Evolutionary conservation across 2,888 invertebrate species (phyloP).

Genomic region (Polietes domitor): DNA sequence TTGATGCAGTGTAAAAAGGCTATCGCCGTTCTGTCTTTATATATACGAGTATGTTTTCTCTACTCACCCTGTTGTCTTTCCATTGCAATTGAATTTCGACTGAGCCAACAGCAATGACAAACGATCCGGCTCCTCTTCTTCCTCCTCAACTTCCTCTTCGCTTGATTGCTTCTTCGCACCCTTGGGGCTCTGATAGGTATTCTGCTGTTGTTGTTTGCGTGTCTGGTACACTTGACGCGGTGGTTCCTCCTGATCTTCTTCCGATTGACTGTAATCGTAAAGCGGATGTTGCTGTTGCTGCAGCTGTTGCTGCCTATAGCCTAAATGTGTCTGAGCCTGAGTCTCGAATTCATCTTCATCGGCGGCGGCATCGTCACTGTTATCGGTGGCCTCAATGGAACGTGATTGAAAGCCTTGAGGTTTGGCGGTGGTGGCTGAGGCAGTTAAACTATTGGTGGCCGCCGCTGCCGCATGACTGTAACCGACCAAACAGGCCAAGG

Average conservation of each 20-base stretch:
- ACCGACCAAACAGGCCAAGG: slow-evolving; percentile 74
- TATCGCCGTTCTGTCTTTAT: too few species aligned
- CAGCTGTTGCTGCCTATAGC: slow-evolving; percentile 72
- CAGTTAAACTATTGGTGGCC: slow-evolving; percentile 68
- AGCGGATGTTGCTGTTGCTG: slow-evolving; percentile 73
- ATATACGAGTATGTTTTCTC: too few species aligned
- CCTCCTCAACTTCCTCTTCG: slow-evolving; percentile 87
- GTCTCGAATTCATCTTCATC: slow-evolving; percentile 72
- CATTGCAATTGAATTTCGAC: slow-evolving; percentile 91
- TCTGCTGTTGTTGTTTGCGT: slow-evolving; percentile 75
- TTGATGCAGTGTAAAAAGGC: too few species aligned
- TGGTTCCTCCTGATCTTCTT: slow-evolving; percentile 79
- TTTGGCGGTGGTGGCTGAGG: slow-evolving; percentile 75
- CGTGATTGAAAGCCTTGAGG: slow-evolving; percentile 78
- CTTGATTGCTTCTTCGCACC: slow-evolving; percentile 72
- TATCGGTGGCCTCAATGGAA: slow-evolving; percentile 74
- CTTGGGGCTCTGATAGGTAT: slow-evolving; percentile 73
- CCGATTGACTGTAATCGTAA: slow-evolving; percentile 78
- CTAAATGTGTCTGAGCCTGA: slow-evolving; percentile 80
- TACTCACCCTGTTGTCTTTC: slow-evolving; percentile 87
- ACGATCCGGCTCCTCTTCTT: slow-evolving; percentile 91
- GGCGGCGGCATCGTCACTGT: slow-evolving; percentile 73
- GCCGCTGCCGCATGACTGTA: slow-evolving; percentile 72
- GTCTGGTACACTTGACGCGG: slow-evolving; percentile 77
- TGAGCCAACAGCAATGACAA: slow-evolving; percentile 89